phyloP scores from a whole-genome alignment of 2,888 invertebrate genomes.

The Phragmatobia fuliginosa region DNA sequence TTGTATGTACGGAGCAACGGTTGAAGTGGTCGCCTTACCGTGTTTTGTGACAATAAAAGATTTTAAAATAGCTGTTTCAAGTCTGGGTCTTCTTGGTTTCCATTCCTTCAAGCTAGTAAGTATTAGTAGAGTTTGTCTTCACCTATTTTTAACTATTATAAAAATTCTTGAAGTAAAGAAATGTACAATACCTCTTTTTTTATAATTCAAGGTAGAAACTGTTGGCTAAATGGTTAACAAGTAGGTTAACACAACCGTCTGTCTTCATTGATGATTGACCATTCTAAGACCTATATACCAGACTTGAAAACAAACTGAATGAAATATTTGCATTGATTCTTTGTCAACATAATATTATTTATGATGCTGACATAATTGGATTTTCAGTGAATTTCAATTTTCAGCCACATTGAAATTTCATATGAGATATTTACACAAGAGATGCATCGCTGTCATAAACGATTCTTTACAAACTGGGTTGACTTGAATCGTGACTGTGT shows the following conservation, averaged over 20 bases:
- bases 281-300: too few species aligned
- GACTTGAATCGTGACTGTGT: neutral
- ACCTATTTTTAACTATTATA: too few species aligned
- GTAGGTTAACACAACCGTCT: too few species aligned
- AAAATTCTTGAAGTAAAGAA: too few species aligned
- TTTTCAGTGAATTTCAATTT: neutral
- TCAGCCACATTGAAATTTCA: conserved; percentile 2
- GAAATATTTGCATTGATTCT: neutral
- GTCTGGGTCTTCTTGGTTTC: too few species aligned
- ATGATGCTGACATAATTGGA: neutral
- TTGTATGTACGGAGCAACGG: neutral
- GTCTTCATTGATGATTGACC: too few species aligned
- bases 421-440: conserved; percentile 8
- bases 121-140: too few species aligned
- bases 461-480: neutral
- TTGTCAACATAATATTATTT: neutral
- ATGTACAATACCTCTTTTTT: too few species aligned
- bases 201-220: too few species aligned
- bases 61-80: too few species aligned
- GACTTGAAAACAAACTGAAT: neutral
- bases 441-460: neutral
- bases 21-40: neutral
- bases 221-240: too few species aligned
- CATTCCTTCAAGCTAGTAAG: neutral
- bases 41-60: too few species aligned